Conservation (phyloP, 2,113 vertebrate genomes). For the Girardinichthys multiradiatus region DNA sequence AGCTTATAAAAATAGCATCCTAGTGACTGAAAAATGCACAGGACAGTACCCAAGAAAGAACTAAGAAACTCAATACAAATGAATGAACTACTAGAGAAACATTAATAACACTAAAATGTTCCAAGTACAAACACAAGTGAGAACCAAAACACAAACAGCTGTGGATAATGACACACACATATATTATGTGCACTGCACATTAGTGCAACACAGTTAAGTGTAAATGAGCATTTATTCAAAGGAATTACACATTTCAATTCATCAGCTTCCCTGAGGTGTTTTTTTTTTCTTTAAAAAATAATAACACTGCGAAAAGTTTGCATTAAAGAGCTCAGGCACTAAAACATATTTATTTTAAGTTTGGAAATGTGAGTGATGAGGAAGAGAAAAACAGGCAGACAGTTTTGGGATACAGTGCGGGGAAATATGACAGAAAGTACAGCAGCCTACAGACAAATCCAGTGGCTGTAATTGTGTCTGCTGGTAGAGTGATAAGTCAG, state of each 20-base stretch:
- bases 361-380: constrained; percentile 25
- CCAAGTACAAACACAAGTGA: too few relatives aligned
- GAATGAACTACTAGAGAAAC: too few relatives aligned
- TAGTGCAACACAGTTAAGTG: background rate
- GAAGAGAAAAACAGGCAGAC: constrained; percentile 29
- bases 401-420: constrained; percentile 18
- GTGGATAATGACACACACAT: too few relatives aligned
- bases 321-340: constrained; percentile 8
- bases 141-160: too few relatives aligned
- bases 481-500: constrained; percentile 72
- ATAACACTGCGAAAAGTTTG: constrained; percentile 35
- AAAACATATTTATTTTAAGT: constrained; percentile 18
- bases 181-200: background rate
- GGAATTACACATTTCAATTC: background rate
- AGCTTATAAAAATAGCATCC: too few relatives aligned
- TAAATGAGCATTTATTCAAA: background rate
- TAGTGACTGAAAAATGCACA: too few relatives aligned
- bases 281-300: constrained; percentile 1
- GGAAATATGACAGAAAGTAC: constrained; percentile 31
- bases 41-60: too few relatives aligned
- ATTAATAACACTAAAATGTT: too few relatives aligned
- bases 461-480: constrained; percentile 71
- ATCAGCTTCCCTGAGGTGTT: background rate
- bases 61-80: too few relatives aligned
- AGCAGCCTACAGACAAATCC: constrained; percentile 63